phyloP scores from a whole-genome alignment of 2,797 vertebrate genomes.

The Taeniopygia guttata region DNA sequence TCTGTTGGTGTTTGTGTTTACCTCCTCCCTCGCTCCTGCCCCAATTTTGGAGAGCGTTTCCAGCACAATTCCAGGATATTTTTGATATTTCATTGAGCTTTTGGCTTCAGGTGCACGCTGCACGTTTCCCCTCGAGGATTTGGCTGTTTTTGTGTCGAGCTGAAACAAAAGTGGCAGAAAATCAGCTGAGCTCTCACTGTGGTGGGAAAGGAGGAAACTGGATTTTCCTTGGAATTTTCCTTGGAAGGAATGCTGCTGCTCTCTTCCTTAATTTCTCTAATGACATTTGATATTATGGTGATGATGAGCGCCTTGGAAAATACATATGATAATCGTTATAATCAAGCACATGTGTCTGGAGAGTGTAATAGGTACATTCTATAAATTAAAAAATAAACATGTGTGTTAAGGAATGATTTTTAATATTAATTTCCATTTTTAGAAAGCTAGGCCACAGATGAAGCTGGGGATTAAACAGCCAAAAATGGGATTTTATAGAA shows the following conservation, averaged over 20 bases:
- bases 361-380: slow-evolving; percentile 43
- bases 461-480: neutral
- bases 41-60: rapidly evolving
- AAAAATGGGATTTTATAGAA: neutral
- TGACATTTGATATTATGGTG: slow-evolving; percentile 56
- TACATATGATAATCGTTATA: slow-evolving; percentile 63
- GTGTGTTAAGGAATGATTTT: slow-evolving; percentile 16
- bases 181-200: neutral
- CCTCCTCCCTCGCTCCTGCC: neutral
- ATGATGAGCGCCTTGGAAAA: slow-evolving; percentile 54
- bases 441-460: neutral
- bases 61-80: neutral
- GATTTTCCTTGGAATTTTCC: slow-evolving; percentile 18
- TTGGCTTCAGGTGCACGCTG: neutral
- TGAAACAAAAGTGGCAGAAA: slow-evolving; percentile 35
- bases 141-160: neutral
- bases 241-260: slow-evolving; percentile 45
- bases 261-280: slow-evolving; percentile 60
- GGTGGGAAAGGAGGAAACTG: slow-evolving; percentile 31
- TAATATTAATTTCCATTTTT: slow-evolving; percentile 50
- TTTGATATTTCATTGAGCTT: neutral
- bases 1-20: rapidly evolving
- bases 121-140: neutral
- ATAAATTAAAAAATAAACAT: slow-evolving; percentile 51
- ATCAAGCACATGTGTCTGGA: slow-evolving; percentile 56